phyloP scores from a whole-genome alignment of 2,888 invertebrate genomes.

The Omphaloscelis lunosa region DNA sequence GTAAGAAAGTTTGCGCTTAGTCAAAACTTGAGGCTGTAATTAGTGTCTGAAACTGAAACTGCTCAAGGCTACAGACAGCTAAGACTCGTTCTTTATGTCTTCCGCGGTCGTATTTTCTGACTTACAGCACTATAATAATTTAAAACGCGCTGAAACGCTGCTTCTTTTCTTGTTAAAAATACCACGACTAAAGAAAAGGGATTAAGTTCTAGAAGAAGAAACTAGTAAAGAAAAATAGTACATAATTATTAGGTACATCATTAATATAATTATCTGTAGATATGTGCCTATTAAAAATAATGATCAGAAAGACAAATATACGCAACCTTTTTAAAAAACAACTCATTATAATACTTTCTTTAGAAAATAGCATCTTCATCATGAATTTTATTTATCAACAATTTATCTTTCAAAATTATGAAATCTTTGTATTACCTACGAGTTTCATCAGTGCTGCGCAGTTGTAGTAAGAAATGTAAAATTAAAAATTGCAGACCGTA shows the following conservation, averaged over 20 bases:
- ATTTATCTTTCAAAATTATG: constrained; percentile 7
- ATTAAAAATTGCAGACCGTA: background rate
- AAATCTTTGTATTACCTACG: background rate
- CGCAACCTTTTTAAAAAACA: background rate
- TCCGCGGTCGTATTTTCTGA: constrained; percentile 37
- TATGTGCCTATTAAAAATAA: background rate
- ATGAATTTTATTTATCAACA: constrained; percentile 4
- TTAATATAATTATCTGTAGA: background rate
- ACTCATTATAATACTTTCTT: background rate
- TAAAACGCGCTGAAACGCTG: constrained; percentile 36
- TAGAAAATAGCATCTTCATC: too few relatives aligned
- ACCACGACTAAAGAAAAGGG: constrained; percentile 21
- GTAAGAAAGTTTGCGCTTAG: constrained; percentile 23
- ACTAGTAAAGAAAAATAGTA: background rate
- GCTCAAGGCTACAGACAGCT: constrained; percentile 18
- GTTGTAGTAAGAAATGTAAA: background rate
- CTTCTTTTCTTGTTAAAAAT: constrained; percentile 41
- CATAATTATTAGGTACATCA: background rate
- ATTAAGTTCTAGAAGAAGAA: constrained; percentile 7
- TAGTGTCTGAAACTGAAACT: constrained; percentile 42
- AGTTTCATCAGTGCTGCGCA: background rate
- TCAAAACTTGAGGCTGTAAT: constrained; percentile 35
- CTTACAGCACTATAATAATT: constrained; percentile 42
- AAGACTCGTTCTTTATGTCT: constrained; percentile 34
- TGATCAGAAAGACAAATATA: background rate